A percentile compares a stretch with the other conserved stretches of the same genome.
phyloP scores from a whole-genome alignment of 2,113 vertebrate genomes.

The Xiphias gladius region DNA sequence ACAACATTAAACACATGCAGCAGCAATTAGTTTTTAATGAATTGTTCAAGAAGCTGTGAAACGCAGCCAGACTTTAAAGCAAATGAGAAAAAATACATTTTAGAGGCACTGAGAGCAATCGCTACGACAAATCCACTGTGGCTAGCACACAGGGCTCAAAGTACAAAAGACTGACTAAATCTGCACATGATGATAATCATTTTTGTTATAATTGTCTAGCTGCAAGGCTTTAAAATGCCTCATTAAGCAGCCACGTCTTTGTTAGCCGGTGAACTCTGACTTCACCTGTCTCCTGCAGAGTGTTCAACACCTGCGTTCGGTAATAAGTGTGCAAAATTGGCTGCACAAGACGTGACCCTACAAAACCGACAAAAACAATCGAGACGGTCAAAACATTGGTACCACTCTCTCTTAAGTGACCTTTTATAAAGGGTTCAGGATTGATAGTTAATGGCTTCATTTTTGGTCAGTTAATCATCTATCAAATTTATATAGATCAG shows the following conservation, averaged over 20 bases:
- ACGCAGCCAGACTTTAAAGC: neutral
- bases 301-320: neutral
- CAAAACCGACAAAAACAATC: neutral
- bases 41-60: neutral
- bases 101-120: neutral
- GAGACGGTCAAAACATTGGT: neutral
- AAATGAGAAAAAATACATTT: neutral
- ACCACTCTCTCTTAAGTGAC: too few relatives aligned
- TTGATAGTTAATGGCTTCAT: too few relatives aligned
- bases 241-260: neutral
- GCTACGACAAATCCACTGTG: neutral
- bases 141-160: neutral
- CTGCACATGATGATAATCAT: neutral
- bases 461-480: too few relatives aligned
- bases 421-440: too few relatives aligned
- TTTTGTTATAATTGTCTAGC: neutral
- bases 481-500: too few relatives aligned
- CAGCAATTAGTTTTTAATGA: neutral
- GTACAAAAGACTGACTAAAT: neutral
- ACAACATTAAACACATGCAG: neutral
- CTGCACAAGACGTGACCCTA: neutral
- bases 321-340: neutral
- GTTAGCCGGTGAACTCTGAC: conserved; percentile 1
- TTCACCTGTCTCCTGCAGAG: neutral
- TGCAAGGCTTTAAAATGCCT: conserved; percentile 2